Evolutionary conservation across 2,797 vertebrate genomes (phyloP).

Genomic region (Brachyalestes nurse): DNA sequence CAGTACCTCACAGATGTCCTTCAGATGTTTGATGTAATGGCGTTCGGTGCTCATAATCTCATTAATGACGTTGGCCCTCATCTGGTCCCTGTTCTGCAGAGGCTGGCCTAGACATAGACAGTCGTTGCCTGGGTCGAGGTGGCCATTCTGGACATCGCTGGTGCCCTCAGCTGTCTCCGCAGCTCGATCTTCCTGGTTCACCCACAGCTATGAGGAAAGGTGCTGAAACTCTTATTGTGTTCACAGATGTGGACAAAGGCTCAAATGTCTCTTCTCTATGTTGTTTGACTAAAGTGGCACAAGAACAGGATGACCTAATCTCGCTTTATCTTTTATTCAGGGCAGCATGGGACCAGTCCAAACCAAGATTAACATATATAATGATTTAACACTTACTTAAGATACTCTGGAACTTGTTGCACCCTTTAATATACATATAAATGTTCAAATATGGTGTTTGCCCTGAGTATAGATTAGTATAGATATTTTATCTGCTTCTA

Average conservation of each 20-base stretch:
- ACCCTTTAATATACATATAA: not conserved
- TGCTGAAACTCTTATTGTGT: no score
- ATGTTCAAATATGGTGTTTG: not conserved
- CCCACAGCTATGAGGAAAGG: constrained; percentile 78
- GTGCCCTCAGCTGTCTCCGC: constrained; percentile 78
- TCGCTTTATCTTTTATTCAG: not conserved
- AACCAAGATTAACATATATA: not conserved
- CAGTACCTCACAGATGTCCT: constrained; percentile 95
- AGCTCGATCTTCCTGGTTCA: constrained; percentile 94
- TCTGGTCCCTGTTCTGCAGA: constrained; percentile 91
- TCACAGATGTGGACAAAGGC: not conserved
- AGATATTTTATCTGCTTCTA: not conserved
- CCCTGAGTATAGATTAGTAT: no score
- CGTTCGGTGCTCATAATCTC: constrained; percentile 96
- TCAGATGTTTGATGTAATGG: constrained; percentile 96
- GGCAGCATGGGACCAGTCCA: not conserved
- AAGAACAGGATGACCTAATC: not conserved
- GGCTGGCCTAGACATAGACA: constrained; percentile 75
- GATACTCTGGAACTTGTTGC: not conserved
- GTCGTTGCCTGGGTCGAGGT: constrained; percentile 57
- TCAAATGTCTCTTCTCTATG: not conserved
- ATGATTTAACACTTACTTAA: not conserved
- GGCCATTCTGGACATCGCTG: constrained; percentile 55
- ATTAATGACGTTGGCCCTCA: constrained; percentile 96
- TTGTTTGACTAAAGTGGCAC: not conserved